These are phyloP conservation scores for Boloria selene DNA, from an alignment of 2,888 invertebrate species.

Conservation along the genomic window DNA sequence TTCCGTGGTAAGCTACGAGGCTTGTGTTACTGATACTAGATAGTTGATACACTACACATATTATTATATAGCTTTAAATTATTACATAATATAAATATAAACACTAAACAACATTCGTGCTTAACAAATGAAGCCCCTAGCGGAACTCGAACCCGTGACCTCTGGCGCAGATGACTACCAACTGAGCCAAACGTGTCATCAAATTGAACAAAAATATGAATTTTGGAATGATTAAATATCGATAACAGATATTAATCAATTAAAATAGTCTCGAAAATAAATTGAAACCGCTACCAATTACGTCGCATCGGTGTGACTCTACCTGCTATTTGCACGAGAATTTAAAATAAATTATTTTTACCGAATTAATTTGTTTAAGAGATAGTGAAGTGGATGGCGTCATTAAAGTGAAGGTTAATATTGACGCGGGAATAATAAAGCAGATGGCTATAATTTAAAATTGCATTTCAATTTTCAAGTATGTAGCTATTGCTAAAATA, in stretches of 20 bases:
- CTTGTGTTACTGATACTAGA: too few species aligned
- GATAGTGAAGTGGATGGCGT: constrained; percentile 20
- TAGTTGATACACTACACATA: too few species aligned
- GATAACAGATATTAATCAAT: constrained; percentile 2
- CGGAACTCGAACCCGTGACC: too few species aligned
- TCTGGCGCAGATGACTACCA: too few species aligned
- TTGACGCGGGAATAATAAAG: not conserved
- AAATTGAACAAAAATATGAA: not conserved
- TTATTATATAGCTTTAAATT: too few species aligned
- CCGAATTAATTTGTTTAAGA: constrained; percentile 28
- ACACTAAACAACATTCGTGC: too few species aligned
- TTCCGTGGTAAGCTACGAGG: too few species aligned
- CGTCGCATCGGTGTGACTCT: not conserved
- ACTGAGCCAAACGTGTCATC: too few species aligned
- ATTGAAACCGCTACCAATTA: constrained; percentile 11
- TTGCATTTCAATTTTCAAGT: too few species aligned
- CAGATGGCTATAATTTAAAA: too few species aligned
- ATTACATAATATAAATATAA: too few species aligned
- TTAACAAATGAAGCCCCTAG: too few species aligned
- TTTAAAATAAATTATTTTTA: constrained; percentile 26
- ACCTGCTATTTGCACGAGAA: constrained; percentile 25
- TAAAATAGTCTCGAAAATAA: constrained; percentile 2
- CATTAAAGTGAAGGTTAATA: not conserved
- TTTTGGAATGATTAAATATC: not conserved
- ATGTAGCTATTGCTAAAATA: not conserved